Evolutionary conservation across 2,113 vertebrate species (phyloP), one percentile per base, ranked within the genome.

Genomic region (Anolis sagrei): DNA sequence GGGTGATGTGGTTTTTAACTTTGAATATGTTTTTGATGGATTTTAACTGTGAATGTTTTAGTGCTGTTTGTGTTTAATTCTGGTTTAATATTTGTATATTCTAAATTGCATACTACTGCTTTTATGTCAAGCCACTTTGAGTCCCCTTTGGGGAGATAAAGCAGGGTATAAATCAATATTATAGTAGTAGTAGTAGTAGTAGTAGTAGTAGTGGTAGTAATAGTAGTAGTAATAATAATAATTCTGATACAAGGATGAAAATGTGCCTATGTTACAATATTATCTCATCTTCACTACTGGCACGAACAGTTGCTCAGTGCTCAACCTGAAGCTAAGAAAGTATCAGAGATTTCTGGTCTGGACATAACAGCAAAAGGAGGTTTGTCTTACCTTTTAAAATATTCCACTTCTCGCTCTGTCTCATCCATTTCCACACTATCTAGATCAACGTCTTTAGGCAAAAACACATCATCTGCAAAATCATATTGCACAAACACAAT

Each of bases 351-450:
- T 21, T 81, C 10, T 32, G 23, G 54, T 74, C 23, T 61, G 25
- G 32, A 7, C 23, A 83, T 44, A 61, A 61, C 4, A 74, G 36
- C 11, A 19, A 54, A 75, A 83, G 79, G 21, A 76, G 51, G 2
- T 29, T 88, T 75, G 36, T 66, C 68, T 25, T 93, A 99, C 99
- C 99, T 98, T 97, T 99, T 99, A 95, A 99, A 99, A 95, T 98
- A 98, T 76, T 99, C 99, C 94, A 99, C 99, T 94, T 99, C 99
- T 89, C 98, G 94, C 94, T 99, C 99, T 0, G 99, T 99, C 95
- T 99, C 99, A 85, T 99, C 99, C 97, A 99, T 98, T 79, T 99
- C 99, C 91, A 98, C 98, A 0, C 97, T 99, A 89, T 99, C 98
- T 82, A 99, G 95, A 92, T 99, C 99, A 36, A 99, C 99, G 93